Conservation (phyloP, 2,888 invertebrate genomes). For the Dasypogon diadema region DNA sequence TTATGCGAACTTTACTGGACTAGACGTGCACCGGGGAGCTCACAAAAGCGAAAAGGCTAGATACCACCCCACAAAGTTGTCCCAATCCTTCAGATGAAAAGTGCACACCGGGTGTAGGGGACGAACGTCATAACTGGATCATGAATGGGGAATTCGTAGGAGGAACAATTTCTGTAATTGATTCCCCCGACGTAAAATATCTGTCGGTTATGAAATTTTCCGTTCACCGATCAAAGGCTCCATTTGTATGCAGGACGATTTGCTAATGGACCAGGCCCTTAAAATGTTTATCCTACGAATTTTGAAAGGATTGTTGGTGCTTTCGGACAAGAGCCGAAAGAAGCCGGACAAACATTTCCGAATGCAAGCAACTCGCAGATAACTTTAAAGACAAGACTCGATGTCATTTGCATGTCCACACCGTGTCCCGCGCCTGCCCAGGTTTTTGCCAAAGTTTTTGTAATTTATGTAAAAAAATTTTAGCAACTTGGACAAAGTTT, state of each 20-base stretch:
- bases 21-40: background rate
- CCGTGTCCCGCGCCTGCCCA: too few species aligned
- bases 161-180: conserved; percentile 47
- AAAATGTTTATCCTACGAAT: background rate
- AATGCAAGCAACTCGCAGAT: too few species aligned
- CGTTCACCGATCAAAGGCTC: conserved; percentile 30
- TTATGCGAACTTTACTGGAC: conserved; percentile 31
- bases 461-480: too few species aligned
- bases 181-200: conserved; percentile 11
- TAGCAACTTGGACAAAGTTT: too few species aligned
- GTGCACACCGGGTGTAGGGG: background rate
- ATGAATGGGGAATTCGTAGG: background rate
- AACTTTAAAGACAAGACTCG: too few species aligned
- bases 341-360: background rate
- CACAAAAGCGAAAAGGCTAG: background rate
- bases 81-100: conserved; percentile 9
- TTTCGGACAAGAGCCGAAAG: background rate
- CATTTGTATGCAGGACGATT: background rate
- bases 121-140: background rate
- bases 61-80: background rate
- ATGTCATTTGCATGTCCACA: too few species aligned
- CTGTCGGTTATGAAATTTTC: conserved; percentile 21
- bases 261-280: background rate
- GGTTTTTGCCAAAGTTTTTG: too few species aligned
- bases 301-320: background rate